Base-by-base conservation (phyloP, 2,888 invertebrate species). In the Parnassius smintheus region DNA sequence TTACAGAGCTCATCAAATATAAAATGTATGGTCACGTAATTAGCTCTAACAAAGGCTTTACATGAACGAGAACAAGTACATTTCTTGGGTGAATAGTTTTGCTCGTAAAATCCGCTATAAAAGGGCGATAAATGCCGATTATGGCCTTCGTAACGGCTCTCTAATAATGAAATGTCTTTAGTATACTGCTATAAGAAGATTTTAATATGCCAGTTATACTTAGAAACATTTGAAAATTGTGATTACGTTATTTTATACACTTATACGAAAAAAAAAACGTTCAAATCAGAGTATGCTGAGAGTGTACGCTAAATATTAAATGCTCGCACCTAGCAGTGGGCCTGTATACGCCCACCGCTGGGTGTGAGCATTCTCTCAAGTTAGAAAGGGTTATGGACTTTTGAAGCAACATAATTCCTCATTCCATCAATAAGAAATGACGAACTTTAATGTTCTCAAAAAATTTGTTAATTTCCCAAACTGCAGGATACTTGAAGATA, bases 161-260 rank as follows among this genome's bases (percentile, higher is more conserved):
- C 85, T 89, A 91, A 91, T 92, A 91, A 92, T 89, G 90, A 91
- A 91, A 91, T 87, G 91, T 92, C 90, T 91, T 88, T 86, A 88
- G 89, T 85, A 85, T 88, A 89, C 88, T 85, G 83, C 77, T 74
- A 70, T 76, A 81, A 83, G 85, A 83, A 83, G 83, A 86, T 87
- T 83, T 78, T 79, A 76, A 72, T 77, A 74, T 71, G 68, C 74
- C 73, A 72, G 76, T 68, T 66, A 60, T 59, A 59, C 51, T 60
- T 59, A 65, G 12, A 50, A 70, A 66, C 65, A 66, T 66, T 65
- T 67, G 66, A 66, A 64, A 66, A 68, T 70, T 41, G 45, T 56
- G 35, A 41, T 12, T 41, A 13, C 42, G 25, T 56, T 11, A 35
- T 54, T 59, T 60, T 22, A 44, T 44, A 25, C 44, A 42, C 4